These are phyloP conservation scores for Hiodon alosoides DNA, from an alignment of 2,113 vertebrate species.

Conservation along the genomic window DNA sequence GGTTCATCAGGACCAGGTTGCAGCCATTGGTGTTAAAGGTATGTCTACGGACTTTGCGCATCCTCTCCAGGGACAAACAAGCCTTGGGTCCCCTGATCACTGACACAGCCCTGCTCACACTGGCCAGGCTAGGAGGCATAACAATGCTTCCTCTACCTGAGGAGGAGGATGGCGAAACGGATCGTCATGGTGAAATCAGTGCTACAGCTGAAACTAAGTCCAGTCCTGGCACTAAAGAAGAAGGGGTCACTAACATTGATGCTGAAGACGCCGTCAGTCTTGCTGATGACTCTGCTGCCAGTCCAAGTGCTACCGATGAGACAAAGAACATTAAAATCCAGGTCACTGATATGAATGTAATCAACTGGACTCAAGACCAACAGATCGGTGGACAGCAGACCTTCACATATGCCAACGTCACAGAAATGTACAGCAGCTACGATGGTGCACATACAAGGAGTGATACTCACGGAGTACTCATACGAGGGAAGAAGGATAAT, in stretches of 20 bases:
- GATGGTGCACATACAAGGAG: neutral
- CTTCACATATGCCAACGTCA: conserved; percentile 9
- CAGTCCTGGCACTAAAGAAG: neutral
- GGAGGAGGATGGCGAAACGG: conserved; percentile 28
- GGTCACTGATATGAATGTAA: neutral
- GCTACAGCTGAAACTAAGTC: conserved; percentile 34
- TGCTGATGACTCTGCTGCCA: conserved; percentile 40
- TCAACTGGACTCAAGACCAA: conserved; percentile 16
- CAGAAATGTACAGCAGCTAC: neutral
- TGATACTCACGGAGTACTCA: conserved; percentile 42
- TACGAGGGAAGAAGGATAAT: conserved; percentile 54
- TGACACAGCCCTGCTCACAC: conserved; percentile 46
- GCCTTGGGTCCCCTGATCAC: conserved; percentile 53
- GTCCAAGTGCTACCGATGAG: conserved; percentile 39
- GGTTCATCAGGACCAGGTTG: conserved; percentile 44
- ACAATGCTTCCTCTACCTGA: conserved; percentile 34
- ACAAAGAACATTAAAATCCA: conserved; percentile 41
- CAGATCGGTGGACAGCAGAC: conserved; percentile 26
- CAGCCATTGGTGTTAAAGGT: conserved; percentile 41
- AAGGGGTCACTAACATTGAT: neutral
- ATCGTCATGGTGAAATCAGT: conserved; percentile 46
- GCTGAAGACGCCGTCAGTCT: conserved; percentile 35
- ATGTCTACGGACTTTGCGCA: conserved; percentile 50
- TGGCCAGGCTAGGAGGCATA: conserved; percentile 51
- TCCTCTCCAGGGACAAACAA: conserved; percentile 59